A percentile compares a stretch with the other conserved stretches of the same genome.
Conservation (phyloP, 2,888 invertebrate genomes). For the Trachelus iudaicus region DNA sequence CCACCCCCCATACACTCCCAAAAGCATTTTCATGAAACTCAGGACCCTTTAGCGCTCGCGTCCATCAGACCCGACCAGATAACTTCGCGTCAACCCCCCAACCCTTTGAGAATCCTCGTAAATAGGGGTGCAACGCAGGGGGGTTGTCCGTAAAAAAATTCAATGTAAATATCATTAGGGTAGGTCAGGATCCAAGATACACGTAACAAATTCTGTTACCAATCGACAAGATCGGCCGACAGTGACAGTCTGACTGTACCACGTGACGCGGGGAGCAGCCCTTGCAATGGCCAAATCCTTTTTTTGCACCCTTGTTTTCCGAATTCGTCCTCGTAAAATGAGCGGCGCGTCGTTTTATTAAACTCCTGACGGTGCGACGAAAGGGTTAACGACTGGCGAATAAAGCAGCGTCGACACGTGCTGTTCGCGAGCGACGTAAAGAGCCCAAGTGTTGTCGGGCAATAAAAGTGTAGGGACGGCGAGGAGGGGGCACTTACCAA, state of each 20-base stretch:
- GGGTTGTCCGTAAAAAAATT: not conserved
- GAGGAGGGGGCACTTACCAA: not conserved
- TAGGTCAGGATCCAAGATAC: not conserved
- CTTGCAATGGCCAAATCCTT: not conserved
- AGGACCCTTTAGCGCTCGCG: no score
- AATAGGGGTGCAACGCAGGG: not conserved
- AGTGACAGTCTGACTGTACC: not conserved
- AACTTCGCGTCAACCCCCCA: not conserved
- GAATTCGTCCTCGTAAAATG: conserved; percentile 30
- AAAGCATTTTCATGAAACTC: conserved; percentile 1
- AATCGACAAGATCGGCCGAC: not conserved
- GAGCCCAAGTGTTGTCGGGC: not conserved
- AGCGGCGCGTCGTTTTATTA: conserved; percentile 30
- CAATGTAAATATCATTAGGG: not conserved
- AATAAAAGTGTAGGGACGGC: not conserved
- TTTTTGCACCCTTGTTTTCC: conserved; percentile 24
- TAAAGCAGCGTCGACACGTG: conserved; percentile 13
- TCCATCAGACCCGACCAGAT: not conserved
- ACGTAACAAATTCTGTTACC: not conserved
- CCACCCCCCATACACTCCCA: not conserved
- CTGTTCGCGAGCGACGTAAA: not conserved
- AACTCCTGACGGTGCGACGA: conserved; percentile 22
- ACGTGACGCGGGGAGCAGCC: no score
- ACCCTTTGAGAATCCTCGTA: not conserved
- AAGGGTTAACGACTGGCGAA: conserved; percentile 13